These are phyloP conservation scores for Drosophila koepferae DNA, from an alignment of 2,888 invertebrate genomes.

Conservation along the genomic window DNA sequence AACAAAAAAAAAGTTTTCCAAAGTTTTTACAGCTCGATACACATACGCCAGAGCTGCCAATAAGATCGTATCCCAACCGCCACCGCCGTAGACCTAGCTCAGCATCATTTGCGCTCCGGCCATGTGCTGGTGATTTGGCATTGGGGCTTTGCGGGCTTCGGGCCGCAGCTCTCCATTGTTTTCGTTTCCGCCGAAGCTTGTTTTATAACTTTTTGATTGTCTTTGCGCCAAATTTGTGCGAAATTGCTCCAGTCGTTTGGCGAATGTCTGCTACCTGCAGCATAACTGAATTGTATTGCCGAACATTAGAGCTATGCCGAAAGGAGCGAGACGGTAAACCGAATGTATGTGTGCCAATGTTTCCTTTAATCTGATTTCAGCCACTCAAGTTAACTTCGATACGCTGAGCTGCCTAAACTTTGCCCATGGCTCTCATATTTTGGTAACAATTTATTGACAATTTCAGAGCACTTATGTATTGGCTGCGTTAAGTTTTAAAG, in stretches of 20 bases:
- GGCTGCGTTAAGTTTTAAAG: slow-evolving; percentile 46
- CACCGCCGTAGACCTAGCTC: slow-evolving; percentile 16
- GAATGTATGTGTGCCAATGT: slow-evolving; percentile 59
- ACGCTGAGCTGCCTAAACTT: slow-evolving; percentile 58
- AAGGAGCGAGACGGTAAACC: not conserved
- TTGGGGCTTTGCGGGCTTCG: slow-evolving; percentile 43
- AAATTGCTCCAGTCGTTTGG: slow-evolving; percentile 63
- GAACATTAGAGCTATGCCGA: slow-evolving; percentile 26
- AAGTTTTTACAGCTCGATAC: slow-evolving; percentile 75
- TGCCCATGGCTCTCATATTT: slow-evolving; percentile 56
- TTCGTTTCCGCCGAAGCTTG: slow-evolving; percentile 67
- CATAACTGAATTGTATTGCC: slow-evolving; percentile 49
- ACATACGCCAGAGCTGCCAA: slow-evolving; percentile 49
- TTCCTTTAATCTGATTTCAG: slow-evolving; percentile 75
- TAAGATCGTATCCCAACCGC: slow-evolving; percentile 12
- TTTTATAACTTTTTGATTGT: slow-evolving; percentile 83
- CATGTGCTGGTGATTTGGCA: slow-evolving; percentile 45
- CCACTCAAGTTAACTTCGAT: slow-evolving; percentile 69
- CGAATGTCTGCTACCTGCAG: slow-evolving; percentile 51
- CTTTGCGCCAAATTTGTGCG: slow-evolving; percentile 78
- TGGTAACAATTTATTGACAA: slow-evolving; percentile 66
- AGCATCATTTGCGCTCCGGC: slow-evolving; percentile 49
- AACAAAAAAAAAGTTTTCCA: slow-evolving; percentile 51
- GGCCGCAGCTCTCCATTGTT: slow-evolving; percentile 50
- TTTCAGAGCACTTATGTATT: slow-evolving; percentile 31